Base-by-base conservation (phyloP, 2,888 invertebrate genomes). In the Julus scanicus region DNA sequence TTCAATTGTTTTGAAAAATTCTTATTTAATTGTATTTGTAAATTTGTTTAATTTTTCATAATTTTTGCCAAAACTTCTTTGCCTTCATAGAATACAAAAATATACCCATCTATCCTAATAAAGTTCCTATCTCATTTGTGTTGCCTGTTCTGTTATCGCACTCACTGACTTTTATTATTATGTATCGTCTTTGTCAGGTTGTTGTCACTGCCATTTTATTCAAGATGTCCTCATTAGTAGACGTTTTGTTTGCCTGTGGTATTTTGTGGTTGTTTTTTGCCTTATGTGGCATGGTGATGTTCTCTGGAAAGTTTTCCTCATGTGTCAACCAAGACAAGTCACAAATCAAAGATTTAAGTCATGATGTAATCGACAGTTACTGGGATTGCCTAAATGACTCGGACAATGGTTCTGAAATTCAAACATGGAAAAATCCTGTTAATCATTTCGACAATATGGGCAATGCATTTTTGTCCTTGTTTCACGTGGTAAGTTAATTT, bases 181-280 rank as follows among this genome's bases (percentile, higher is more conserved):
- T 44, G 44, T 44, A 44, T 44, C 8, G 44, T 44, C 8, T 84
- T 40, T 20, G 20, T 63, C 37, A 87, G 87, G 87, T 83, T 83
- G 87, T 87, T 11, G 44, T 71, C 6, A 4, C 29, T 44, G 87
- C 87, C 13, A 83, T 87, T 48, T 39, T 44, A n/a, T 87, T 20
- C 83, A 39, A 49, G 20, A 8, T 83, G n/a, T 53, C 53, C 44
- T 15, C 44, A 2, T 20, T 87, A 3, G 9, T 80, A 15, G 49
- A 87, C 17, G 80, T 48, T 29, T 29, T 83, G 13, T n/a, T 44
- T 15, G 20, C 49, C 8, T 57, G 83, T 44, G 29, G 20, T 29
- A 11, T 87, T 48, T n/a, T 87, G 0, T 87, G 87, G 87, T 15
- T 87, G 29, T 20, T 83, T 9, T 87, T 87, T 83, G 83, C 83